Evolutionary conservation across 92 coral and sea anemone genomes (phyloP), one percentile per base, ranked within the genome.

Genomic region (Phenganax subtilis): DNA sequence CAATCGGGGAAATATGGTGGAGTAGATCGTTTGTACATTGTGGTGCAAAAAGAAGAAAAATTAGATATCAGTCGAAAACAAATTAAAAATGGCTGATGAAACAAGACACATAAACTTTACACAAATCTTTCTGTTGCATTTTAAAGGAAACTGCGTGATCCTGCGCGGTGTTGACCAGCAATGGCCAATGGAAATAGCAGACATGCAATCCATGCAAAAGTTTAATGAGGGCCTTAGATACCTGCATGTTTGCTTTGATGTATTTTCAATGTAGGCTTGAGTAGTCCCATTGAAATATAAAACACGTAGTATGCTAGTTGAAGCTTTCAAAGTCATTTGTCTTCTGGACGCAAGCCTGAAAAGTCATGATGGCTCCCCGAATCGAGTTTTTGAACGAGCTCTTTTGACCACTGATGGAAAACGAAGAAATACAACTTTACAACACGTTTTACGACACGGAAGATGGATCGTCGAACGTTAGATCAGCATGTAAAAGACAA

Each of bases 231-330:
- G 25, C 25, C 25, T 20, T 20, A 20, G 25, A 20, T 20, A 20
- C 25, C 25, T 20, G 25, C 25, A 20, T 20, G 25, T 14, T 37
- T 62, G 55, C 12, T 56, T 62, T 77, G 52, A 77, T 25, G 71
- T 27, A 1, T 56, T 56, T 44, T 57, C 53, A 51, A 56, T 25
- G 16, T n/a, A 3, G 9, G 69, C 69, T 25, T 10, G 69, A 69
- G 81, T 53, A 44, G 71, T 86, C 7, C 89, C 86, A 0, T 29
- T 86, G 28, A 82, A 75, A 76, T 54, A 51, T 0, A 82, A 86
- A 66, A 64, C 63, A n/a, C 86, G 77, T 11, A 14, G 61, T 8
- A 17, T 63, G 0, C 47, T 85, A 6, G 85, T 81, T 3, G 77
- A 85, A 63, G 82, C 85, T 27, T 73, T 85, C 63, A 73, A 73